Evolutionary conservation across 2,888 invertebrate species (phyloP), one percentile per base, ranked within the genome.

Genomic region (Mimachlamys varia): DNA sequence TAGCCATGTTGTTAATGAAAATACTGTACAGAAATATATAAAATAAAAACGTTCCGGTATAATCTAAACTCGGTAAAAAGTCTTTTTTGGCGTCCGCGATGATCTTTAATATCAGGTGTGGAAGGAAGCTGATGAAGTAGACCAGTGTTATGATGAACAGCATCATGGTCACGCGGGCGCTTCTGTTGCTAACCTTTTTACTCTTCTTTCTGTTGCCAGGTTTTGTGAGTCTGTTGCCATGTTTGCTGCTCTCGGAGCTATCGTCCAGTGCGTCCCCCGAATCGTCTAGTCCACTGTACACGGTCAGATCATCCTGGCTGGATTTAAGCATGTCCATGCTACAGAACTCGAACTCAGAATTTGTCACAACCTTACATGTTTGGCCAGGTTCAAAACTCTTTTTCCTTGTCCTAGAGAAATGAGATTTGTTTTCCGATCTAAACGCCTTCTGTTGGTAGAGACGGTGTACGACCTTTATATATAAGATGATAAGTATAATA

Each of bases 11-110:
- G 92, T 95, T 95, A 44, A 95, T 92, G 37, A 95, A 94, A 89
- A 94, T 95, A 19, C 94, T 94, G 90, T 95, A 93, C n/a, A 95
- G 92, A 53, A 95, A 94, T 10, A 94, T 93, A 89, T 95, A 94
- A 90, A 94, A 95, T 5, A 93, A 12, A 38, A 93, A 92, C 27
- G 92, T 90, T 3, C 92, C 93, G 0, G 92, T 88, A 5, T 92
- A 93, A 33, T 90, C 92, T 89, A 94, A 90, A 22, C 88, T 91
- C 10, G 92, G 87, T 15, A 93, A 91, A 58, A 94, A 94, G n/a
- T 91, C 88, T 49, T 92, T 93, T 53, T 94, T 93, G n/a, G 94
- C 5, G 89, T 93, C 93, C 27, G 93, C 92, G 0, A 94, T 50
- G 19, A 93, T 91, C 89, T 93, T 94, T 22, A 95, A 89, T 3